Conservation (phyloP, 2,888 invertebrate genomes). For the Chalcosyrphus nemorum region DNA sequence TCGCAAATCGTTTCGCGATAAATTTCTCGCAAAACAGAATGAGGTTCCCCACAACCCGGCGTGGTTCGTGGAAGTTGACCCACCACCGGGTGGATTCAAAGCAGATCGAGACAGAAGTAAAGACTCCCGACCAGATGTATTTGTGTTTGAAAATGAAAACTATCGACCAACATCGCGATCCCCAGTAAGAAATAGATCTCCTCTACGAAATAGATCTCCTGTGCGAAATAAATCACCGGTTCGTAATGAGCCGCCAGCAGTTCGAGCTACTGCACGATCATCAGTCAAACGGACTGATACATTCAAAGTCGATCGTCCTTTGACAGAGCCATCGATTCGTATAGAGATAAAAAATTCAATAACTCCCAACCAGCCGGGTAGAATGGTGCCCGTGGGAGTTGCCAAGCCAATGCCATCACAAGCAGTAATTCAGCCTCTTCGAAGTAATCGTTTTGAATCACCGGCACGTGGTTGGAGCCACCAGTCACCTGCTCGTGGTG, state of each 20-base stretch:
- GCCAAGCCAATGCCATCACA: constrained; percentile 80
- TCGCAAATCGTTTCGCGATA: constrained; percentile 81
- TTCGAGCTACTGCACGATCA: constrained; percentile 61
- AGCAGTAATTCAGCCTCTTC: constrained; percentile 1
- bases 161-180: constrained; percentile 80
- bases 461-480: constrained; percentile 64
- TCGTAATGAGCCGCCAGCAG: constrained; percentile 74
- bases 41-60: constrained; percentile 80
- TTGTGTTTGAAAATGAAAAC: constrained; percentile 80
- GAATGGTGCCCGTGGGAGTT: constrained; percentile 81
- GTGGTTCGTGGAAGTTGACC: constrained; percentile 81
- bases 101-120: constrained; percentile 52
- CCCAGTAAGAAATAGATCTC: constrained; percentile 76
- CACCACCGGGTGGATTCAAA: constrained; percentile 47
- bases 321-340: constrained; percentile 77
- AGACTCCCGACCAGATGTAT: constrained; percentile 77
- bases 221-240: constrained; percentile 78
- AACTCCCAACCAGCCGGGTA: constrained; percentile 79
- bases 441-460: constrained; percentile 60
- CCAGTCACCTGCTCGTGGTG: constrained; percentile 1
- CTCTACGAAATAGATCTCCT: constrained; percentile 45
- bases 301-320: constrained; percentile 73
- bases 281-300: constrained; percentile 66
- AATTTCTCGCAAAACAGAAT: constrained; percentile 78
- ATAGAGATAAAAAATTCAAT: constrained; percentile 81